phyloP scores from a whole-genome alignment of 2,888 invertebrate species.

The Leptinotarsa peninsularis region DNA sequence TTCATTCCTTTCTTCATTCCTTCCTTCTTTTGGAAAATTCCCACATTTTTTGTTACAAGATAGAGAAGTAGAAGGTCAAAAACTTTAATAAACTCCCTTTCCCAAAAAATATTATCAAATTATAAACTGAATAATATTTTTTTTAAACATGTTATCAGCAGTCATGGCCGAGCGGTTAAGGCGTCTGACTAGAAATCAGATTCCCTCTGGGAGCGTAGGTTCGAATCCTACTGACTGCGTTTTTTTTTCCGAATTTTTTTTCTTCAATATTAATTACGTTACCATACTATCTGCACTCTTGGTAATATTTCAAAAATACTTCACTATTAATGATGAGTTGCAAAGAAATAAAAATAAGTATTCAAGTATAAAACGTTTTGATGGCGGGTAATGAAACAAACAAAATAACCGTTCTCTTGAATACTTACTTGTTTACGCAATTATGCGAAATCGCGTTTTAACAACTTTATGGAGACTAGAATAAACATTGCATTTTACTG shows the following conservation, averaged over 20 bases:
- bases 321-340: no score
- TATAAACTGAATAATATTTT: no score
- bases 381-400: neutral
- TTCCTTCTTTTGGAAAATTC: no score
- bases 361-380: neutral
- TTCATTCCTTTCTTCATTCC: no score
- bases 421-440: constrained; percentile 4
- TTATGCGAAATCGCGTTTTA: constrained; percentile 18
- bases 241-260: constrained; percentile 23
- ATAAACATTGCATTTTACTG: constrained; percentile 24
- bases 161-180: constrained; percentile 91
- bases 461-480: constrained; percentile 15
- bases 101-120: neutral
- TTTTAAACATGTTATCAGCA: constrained; percentile 65
- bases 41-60: no score
- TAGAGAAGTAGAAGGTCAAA: no score
- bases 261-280: no score
- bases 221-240: constrained; percentile 90
- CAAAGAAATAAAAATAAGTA: no score
- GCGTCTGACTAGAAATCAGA: constrained; percentile 92
- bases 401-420: neutral
- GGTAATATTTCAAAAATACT: no score
- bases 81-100: no score
- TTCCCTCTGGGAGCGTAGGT: constrained; percentile 92
- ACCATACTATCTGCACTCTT: no score